Percentiles rank a stretch among this genome's conserved stretches.
Evolutionary conservation across 2,113 vertebrate species (phyloP).

Genomic region (Brachypteracias leptosomus): DNA sequence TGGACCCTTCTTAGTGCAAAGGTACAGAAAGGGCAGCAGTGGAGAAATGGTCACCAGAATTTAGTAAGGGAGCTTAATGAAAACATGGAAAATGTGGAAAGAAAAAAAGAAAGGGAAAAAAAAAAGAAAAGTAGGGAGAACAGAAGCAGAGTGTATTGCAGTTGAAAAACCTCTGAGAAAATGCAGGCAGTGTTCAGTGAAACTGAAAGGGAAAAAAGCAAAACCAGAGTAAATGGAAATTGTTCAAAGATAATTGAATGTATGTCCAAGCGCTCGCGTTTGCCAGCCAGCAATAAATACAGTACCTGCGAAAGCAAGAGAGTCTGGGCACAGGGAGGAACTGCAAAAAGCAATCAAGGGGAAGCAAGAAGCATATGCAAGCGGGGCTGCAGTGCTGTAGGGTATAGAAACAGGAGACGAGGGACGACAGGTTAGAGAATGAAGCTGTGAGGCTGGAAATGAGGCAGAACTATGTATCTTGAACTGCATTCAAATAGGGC

Average conservation of each 20-base stretch:
- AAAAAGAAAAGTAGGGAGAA: not conserved
- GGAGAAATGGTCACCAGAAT: not conserved
- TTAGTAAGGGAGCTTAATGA: slow-evolving; percentile 18
- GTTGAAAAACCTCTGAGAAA: slow-evolving; percentile 31
- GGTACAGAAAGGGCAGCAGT: not conserved
- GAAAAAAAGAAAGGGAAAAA: not conserved
- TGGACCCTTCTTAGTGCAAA: not conserved
- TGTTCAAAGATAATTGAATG: slow-evolving; percentile 72
- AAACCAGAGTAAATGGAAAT: slow-evolving; percentile 62
- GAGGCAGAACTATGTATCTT: not conserved
- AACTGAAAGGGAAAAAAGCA: slow-evolving; percentile 48
- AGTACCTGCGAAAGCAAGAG: slow-evolving; percentile 19
- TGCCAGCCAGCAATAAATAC: slow-evolving; percentile 61
- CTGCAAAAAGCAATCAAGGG: slow-evolving; percentile 49
- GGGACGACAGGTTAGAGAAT: not conserved
- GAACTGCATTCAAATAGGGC: slow-evolving; percentile 16
- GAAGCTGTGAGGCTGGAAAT: slow-evolving; percentile 32
- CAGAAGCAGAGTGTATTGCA: not conserved
- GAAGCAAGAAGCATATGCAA: slow-evolving; percentile 42
- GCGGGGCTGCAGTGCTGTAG: slow-evolving; percentile 8
- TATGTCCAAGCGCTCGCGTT: slow-evolving; percentile 42
- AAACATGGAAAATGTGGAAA: not conserved
- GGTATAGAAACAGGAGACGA: not conserved
- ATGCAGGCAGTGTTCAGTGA: slow-evolving; percentile 42
- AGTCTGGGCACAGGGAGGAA: slow-evolving; percentile 9